These are phyloP conservation scores for Martes flavigula DNA, from an alignment of 2,797 vertebrate genomes.

Conservation along the genomic window DNA sequence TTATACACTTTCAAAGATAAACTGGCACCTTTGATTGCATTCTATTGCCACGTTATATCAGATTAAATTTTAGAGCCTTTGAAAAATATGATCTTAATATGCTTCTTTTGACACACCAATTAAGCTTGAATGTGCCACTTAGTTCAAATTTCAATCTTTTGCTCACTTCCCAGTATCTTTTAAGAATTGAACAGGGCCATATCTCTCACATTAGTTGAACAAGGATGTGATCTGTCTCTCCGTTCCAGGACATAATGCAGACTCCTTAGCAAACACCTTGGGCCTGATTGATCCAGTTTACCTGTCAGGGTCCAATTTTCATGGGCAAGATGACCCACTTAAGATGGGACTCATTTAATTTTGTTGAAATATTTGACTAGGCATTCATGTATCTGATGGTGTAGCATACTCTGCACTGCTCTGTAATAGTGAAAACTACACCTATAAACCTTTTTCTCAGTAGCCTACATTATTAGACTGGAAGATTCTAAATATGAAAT, in stretches of 20 bases:
- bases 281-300: background rate
- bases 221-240: background rate
- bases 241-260: constrained; percentile 41
- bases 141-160: constrained; percentile 33
- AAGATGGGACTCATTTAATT: constrained; percentile 46
- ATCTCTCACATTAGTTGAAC: background rate
- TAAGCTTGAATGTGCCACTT: background rate
- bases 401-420: background rate
- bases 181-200: background rate
- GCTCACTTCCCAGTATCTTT: background rate
- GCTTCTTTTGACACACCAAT: background rate
- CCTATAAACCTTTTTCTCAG: constrained; percentile 30
- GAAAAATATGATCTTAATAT: constrained; percentile 32
- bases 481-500: constrained; percentile 53
- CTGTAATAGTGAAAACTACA: constrained; percentile 31
- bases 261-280: background rate
- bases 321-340: background rate
- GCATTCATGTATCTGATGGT: constrained; percentile 41
- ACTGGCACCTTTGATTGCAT: background rate
- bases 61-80: constrained; percentile 44
- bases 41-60: background rate
- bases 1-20: background rate
- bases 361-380: constrained; percentile 44
- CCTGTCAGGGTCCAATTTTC: background rate
- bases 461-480: constrained; percentile 31